These are phyloP conservation scores for Cryptoblepharus egeriae DNA, from an alignment of 2,797 vertebrate genomes.

Conservation along the genomic window DNA sequence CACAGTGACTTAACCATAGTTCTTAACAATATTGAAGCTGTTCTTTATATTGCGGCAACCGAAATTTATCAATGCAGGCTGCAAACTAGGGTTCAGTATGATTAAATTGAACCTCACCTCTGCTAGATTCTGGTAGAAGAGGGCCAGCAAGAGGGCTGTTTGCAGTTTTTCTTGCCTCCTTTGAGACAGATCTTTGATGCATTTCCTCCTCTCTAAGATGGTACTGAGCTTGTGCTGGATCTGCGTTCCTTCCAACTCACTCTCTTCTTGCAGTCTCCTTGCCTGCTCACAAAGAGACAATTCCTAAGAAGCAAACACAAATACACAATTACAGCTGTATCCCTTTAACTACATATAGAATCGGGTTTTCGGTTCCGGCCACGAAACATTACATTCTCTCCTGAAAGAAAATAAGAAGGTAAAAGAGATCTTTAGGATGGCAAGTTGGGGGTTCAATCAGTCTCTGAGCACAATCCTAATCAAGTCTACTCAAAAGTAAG, in stretches of 20 bases:
- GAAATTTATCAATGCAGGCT: neutral
- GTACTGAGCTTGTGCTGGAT: constrained; percentile 73
- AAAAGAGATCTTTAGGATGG: neutral
- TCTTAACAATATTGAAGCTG: neutral
- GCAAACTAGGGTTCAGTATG: neutral
- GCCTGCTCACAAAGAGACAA: constrained; percentile 80
- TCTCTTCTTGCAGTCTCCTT: constrained; percentile 66
- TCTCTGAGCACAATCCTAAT: too few species aligned
- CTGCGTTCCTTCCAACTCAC: constrained; percentile 67
- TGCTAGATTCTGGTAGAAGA: constrained; percentile 79
- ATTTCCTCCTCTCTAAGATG: constrained; percentile 71
- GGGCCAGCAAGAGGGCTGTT: constrained; percentile 75
- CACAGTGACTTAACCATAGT: too few species aligned
- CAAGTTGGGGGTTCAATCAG: neutral
- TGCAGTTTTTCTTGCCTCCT: constrained; percentile 80
- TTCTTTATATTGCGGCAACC: constrained; percentile 4
- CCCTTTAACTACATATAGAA: neutral
- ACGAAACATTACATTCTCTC: neutral
- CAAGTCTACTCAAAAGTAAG: too few species aligned
- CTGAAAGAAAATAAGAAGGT: neutral
- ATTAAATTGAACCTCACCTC: constrained; percentile 78
- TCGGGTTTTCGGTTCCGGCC: neutral
- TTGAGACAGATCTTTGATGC: constrained; percentile 80
- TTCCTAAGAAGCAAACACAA: constrained; percentile 74
- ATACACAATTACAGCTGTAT: constrained; percentile 33